phyloP scores from a whole-genome alignment of 2,113 vertebrate species.

The Colinus virginianus region DNA sequence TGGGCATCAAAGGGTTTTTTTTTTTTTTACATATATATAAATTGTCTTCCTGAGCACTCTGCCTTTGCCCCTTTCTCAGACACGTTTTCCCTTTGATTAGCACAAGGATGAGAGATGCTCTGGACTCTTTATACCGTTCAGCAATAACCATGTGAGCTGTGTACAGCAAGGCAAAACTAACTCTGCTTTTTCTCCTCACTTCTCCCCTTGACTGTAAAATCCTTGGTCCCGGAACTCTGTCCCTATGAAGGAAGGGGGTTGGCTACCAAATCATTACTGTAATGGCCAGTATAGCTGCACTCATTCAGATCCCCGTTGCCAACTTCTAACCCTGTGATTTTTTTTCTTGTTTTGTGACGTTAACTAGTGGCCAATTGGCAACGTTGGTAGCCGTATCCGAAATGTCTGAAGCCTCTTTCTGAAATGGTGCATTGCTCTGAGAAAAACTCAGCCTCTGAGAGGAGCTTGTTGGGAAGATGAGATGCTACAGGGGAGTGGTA shows the following conservation, averaged over 20 bases:
- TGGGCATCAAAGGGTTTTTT: constrained; percentile 74
- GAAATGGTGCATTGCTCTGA: constrained; percentile 39
- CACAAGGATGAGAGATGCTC: constrained; percentile 52
- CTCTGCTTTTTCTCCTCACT: not conserved
- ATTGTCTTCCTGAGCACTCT: constrained; percentile 61
- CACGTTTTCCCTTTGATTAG: constrained; percentile 53
- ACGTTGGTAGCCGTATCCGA: constrained; percentile 51
- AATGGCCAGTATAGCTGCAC: constrained; percentile 71
- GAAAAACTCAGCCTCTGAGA: constrained; percentile 14
- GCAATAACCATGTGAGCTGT: constrained; percentile 49
- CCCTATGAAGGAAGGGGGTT: constrained; percentile 79
- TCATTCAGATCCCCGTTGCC: constrained; percentile 45
- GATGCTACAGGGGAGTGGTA: constrained; percentile 23
- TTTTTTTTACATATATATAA: constrained; percentile 4
- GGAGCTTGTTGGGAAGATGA: constrained; percentile 27
- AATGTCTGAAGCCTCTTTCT: constrained; percentile 47
- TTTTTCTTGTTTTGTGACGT: not conserved
- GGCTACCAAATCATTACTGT: constrained; percentile 71
- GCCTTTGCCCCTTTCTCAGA: constrained; percentile 44
- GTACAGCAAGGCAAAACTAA: constrained; percentile 33
- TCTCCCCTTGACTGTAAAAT: constrained; percentile 12
- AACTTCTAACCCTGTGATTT: constrained; percentile 47
- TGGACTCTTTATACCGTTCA: constrained; percentile 1
- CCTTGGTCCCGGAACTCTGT: constrained; percentile 51
- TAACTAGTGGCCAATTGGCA: constrained; percentile 51